Conservation (phyloP, 2,888 invertebrate genomes). For the Anarsia innoxiella region DNA sequence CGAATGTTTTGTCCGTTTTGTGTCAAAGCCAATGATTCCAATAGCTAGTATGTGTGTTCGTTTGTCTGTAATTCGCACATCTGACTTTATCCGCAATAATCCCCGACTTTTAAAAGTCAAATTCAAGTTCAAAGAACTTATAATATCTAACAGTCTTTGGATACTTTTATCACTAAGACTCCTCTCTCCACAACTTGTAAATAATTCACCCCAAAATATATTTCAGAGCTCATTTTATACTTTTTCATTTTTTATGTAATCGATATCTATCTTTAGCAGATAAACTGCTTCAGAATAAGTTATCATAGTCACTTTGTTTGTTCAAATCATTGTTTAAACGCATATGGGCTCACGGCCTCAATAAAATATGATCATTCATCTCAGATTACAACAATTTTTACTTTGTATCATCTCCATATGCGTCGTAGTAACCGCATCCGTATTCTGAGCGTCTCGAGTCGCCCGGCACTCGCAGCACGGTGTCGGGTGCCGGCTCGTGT, state of each 20-base stretch:
- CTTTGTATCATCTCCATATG: conserved; percentile 19
- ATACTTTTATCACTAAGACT: conserved; percentile 72
- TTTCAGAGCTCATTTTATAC: conserved; percentile 58
- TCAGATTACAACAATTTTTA: conserved; percentile 11
- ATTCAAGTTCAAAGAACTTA: conserved; percentile 64
- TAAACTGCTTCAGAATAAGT: conserved; percentile 35
- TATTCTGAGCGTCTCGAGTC: conserved; percentile 5
- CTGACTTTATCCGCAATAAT: conserved; percentile 62
- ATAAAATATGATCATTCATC: conserved; percentile 5
- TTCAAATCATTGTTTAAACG: conserved; percentile 15
- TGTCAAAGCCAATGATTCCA: conserved; percentile 53
- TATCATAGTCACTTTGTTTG: conserved; percentile 27
- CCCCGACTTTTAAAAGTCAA: conserved; percentile 59
- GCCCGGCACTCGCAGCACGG: too few species aligned
- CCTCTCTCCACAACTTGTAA: conserved; percentile 65
- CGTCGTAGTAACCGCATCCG: conserved; percentile 13
- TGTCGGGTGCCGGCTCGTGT: neutral
- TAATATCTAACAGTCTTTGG: conserved; percentile 74
- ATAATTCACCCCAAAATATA: conserved; percentile 73
- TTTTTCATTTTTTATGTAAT: conserved; percentile 47
- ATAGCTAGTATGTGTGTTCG: conserved; percentile 53
- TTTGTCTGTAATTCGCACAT: conserved; percentile 48
- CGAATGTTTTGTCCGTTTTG: conserved; percentile 31
- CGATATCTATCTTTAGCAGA: conserved; percentile 44
- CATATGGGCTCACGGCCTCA: conserved; percentile 18